Evolutionary conservation across 2,113 vertebrate species (phyloP).

Genomic region (Shinisaurus crocodilurus): DNA sequence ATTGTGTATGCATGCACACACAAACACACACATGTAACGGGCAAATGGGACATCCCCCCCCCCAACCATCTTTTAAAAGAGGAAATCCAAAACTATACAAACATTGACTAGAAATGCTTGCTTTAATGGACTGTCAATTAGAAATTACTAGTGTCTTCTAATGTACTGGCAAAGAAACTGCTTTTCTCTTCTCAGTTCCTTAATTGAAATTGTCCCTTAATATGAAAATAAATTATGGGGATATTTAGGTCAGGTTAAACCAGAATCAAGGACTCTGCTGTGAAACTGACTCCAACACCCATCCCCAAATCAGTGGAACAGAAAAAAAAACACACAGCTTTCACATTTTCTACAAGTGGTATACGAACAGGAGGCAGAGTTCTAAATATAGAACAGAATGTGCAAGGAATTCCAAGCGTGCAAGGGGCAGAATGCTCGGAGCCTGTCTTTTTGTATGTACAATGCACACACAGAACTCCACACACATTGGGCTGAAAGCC

Average conservation of each 20-base stretch:
- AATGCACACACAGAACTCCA: too few relatives aligned
- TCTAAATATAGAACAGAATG: background rate
- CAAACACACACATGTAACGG: background rate
- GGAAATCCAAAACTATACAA: slow-evolving; percentile 28
- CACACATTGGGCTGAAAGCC: background rate
- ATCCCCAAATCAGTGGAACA: background rate
- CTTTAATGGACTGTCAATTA: slow-evolving; percentile 6
- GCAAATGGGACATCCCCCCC: too few relatives aligned
- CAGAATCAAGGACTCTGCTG: background rate
- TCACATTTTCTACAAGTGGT: background rate
- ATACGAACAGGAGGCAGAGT: background rate
- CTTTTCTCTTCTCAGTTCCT: slow-evolving; percentile 5
- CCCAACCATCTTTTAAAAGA: background rate
- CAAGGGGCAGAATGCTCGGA: background rate
- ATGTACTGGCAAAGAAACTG: slow-evolving; percentile 30
- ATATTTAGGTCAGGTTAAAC: background rate
- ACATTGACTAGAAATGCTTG: slow-evolving; percentile 19
- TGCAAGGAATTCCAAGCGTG: background rate
- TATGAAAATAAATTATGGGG: background rate
- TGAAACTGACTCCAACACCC: background rate
- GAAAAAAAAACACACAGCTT: background rate
- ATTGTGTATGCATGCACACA: slow-evolving; percentile 20
- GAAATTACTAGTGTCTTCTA: slow-evolving; percentile 31
- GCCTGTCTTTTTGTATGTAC: background rate
- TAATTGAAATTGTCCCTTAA: background rate